Percentiles rank a stretch among this genome's conserved stretches.
These are phyloP conservation scores for Reinhardtius hippoglossoides DNA, from an alignment of 2,113 vertebrate genomes.

Conservation along the genomic window DNA sequence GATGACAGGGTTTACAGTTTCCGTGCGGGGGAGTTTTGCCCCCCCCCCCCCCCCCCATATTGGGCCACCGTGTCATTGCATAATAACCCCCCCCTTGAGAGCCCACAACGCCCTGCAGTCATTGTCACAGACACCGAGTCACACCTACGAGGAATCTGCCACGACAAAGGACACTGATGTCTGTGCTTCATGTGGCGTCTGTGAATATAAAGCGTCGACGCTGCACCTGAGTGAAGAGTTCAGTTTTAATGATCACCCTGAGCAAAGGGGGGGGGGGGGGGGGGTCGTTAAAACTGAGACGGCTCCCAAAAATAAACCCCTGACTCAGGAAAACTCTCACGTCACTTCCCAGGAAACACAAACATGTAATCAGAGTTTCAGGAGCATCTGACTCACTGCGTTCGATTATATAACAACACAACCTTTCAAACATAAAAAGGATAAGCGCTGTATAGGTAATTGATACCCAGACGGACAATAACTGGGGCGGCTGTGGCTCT, in stretches of 20 bases:
- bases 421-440: too few species aligned
- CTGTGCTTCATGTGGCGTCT: constrained; percentile 38
- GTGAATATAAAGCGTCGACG: constrained; percentile 22
- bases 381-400: too few species aligned
- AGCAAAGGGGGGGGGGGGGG: too few species aligned
- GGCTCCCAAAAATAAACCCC: constrained; percentile 51
- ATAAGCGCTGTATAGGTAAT: too few species aligned
- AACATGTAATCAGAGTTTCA: too few species aligned
- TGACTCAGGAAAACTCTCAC: background rate
- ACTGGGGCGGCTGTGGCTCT: too few species aligned
- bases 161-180: constrained; percentile 41
- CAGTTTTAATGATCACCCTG: background rate
- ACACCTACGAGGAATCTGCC: constrained; percentile 39
- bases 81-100: constrained; percentile 49
- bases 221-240: background rate
- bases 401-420: too few species aligned
- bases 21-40: constrained; percentile 35
- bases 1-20: constrained; percentile 60
- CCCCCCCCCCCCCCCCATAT: too few species aligned
- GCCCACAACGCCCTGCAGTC: constrained; percentile 38
- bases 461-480: too few species aligned
- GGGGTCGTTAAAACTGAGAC: constrained; percentile 51
- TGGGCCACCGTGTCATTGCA: constrained; percentile 31
- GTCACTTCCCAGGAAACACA: too few species aligned
- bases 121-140: constrained; percentile 59